Base-by-base conservation (phyloP, 2,113 vertebrate species). In the Scartelaos histophorus region DNA sequence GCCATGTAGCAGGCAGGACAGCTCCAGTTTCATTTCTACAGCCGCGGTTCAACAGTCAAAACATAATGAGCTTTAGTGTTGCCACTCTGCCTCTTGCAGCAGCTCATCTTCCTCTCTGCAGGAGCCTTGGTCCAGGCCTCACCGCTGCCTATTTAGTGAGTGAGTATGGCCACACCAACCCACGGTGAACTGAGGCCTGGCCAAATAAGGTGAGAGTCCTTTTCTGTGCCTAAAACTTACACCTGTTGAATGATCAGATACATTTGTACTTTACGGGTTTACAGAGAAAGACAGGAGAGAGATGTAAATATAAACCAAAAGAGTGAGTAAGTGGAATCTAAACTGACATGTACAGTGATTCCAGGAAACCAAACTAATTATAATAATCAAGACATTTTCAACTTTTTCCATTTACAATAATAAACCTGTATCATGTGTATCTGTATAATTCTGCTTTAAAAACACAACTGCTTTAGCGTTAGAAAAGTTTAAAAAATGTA, bases 51-150 rank as follows among this genome's bases (percentile, higher is more conserved):
- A 70, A 75, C 82, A 79, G 82, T 67, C 24, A 71, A 87, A 70
- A 83, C 83, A 85, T 89, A 90, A 89, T 89, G 86, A 90, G 90
- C 85, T 91, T 84, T 82, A 87, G 85, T 67, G 71, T 78, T 81
- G 85, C 83, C 84, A 78, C 79, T 88, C 82, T 83, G 80, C 81
- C 80, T 85, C 77, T 87, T 85, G 81, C 81, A 82, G 78, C 69
- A 88, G 79, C 87, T 88, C 90, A 90, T 89, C 87, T 84, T 88
- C 76, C 69, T 84, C 85, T 15, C 82, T 81, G 66, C 86, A 75
- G 90, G 88, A 81, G 67, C 77, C 85, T 7, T 53, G 81, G 70
- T 82, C 66, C 70, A 71, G 83, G 76, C 77, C 81, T 83, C 61
- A 61, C 81, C 74, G 84, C 78, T 77, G 79, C 76, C 76, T 78